These are phyloP conservation scores for Anthoscopus minutus DNA, from an alignment of 2,113 vertebrate genomes.

Conservation along the genomic window DNA sequence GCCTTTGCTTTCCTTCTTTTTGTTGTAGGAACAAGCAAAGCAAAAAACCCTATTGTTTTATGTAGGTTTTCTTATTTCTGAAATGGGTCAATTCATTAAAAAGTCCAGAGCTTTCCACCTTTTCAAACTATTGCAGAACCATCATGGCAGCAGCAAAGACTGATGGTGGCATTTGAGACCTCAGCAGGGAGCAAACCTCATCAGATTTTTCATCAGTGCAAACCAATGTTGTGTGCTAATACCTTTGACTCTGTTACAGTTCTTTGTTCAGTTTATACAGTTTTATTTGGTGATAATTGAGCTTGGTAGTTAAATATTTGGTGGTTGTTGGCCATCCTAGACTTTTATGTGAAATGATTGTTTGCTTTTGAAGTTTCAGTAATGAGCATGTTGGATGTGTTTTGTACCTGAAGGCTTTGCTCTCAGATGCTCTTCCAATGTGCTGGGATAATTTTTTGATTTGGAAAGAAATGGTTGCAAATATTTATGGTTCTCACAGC, in stretches of 20 bases:
- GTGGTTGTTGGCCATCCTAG: background rate
- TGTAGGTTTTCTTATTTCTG: background rate
- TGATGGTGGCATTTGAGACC: background rate
- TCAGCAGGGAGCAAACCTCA: background rate
- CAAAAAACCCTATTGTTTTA: background rate
- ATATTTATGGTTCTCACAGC: background rate
- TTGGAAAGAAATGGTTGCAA: background rate
- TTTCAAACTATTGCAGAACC: background rate
- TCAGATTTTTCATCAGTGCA: background rate
- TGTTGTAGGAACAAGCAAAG: background rate
- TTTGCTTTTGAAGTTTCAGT: conserved; percentile 21
- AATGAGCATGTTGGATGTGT: background rate
- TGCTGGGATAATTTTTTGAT: background rate
- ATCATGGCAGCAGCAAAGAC: background rate
- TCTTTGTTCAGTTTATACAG: background rate
- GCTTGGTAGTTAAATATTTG: background rate
- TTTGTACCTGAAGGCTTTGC: background rate
- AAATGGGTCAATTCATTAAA: background rate
- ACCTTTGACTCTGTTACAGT: background rate
- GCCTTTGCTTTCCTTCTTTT: background rate
- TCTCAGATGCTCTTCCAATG: background rate
- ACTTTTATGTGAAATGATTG: background rate
- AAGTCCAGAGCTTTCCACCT: background rate
- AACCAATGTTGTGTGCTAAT: background rate
- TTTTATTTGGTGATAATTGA: conserved; percentile 45